Percentiles rank a stretch among this genome's conserved stretches.
phyloP scores from a whole-genome alignment of 2,113 vertebrate species.

The Spea bombifrons region DNA sequence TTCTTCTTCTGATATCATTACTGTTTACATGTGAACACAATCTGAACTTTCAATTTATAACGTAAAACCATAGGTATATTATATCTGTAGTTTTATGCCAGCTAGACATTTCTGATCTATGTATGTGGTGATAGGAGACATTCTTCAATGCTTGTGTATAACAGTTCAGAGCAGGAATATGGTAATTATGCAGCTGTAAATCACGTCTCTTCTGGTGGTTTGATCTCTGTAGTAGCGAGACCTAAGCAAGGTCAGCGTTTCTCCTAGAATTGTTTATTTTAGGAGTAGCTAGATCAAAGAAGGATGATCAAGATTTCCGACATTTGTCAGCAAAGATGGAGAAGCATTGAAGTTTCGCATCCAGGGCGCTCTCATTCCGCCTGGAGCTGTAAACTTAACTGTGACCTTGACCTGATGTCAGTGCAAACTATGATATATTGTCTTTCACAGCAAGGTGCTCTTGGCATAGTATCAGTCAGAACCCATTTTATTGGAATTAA shows the following conservation, averaged over 20 bases:
- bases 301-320: background rate
- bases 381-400: background rate
- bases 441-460: slow-evolving; percentile 4
- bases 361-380: background rate
- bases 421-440: background rate
- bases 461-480: background rate
- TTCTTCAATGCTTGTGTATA: too few relatives aligned
- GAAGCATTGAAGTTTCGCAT: background rate
- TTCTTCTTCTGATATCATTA: too few relatives aligned
- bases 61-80: too few relatives aligned
- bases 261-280: background rate
- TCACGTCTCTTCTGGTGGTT: background rate
- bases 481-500: background rate
- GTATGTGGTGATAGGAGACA: too few relatives aligned
- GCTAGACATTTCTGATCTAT: too few relatives aligned
- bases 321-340: background rate
- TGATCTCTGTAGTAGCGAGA: background rate
- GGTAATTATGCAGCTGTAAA: background rate
- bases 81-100: too few relatives aligned
- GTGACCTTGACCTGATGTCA: background rate
- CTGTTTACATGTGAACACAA: too few relatives aligned
- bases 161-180: background rate
- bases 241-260: background rate
- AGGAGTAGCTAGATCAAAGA: background rate
- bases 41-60: too few relatives aligned